Conservation (phyloP, 1,140 invertebrate genomes). For the Penaeus japonicus region DNA sequence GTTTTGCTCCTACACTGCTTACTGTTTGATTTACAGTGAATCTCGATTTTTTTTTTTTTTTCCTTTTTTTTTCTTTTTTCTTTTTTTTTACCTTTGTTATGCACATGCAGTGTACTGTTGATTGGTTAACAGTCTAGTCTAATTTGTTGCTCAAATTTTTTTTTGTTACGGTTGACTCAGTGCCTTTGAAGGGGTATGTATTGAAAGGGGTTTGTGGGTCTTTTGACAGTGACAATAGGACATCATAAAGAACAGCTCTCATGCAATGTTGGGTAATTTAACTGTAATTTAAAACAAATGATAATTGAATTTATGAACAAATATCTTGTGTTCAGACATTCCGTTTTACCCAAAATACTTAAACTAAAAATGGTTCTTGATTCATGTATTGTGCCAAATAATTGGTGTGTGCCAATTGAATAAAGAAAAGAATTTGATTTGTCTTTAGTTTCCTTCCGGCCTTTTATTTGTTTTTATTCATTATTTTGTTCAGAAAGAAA, state of each 20-base stretch:
- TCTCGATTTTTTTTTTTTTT: no score
- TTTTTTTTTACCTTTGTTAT: neutral
- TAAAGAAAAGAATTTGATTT: neutral
- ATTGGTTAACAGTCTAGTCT: constrained; percentile 46
- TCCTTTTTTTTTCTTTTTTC: no score
- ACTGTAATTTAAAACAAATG: neutral
- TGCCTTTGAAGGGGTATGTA: constrained; percentile 29
- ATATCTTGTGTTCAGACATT: constrained; percentile 39
- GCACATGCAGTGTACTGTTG: neutral
- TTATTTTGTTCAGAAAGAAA: no score
- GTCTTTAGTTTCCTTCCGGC: neutral
- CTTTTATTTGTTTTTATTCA: no score
- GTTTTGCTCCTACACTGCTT: no score
- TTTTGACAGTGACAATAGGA: no score
- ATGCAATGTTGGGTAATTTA: neutral
- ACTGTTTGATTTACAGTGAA: no score
- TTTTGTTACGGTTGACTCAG: constrained; percentile 15
- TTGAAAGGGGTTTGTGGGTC: neutral
- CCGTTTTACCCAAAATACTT: constrained; percentile 34
- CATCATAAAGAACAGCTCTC: neutral
- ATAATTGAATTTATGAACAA: neutral
- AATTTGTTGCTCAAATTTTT: constrained; percentile 44
- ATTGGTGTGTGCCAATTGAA: constrained; percentile 39
- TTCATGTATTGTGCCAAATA: constrained; percentile 42
- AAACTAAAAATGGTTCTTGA: neutral